Base-by-base conservation (phyloP, 2,888 invertebrate genomes). In the Unio pictorum region DNA sequence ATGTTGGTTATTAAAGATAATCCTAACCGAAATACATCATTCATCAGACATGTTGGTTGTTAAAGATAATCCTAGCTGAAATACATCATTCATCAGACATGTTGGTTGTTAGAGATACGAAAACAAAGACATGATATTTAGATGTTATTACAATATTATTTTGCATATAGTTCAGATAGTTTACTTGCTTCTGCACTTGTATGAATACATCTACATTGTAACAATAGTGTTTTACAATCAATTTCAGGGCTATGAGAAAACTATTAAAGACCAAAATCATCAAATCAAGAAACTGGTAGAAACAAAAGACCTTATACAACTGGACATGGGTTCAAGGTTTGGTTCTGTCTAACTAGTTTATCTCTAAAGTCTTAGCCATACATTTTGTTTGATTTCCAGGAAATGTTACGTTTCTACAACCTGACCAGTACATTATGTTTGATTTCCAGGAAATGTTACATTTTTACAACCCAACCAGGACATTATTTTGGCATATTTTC, bases 201-300 rank as follows among this genome's bases (percentile, higher is more conserved):
- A 15, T 45, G 11, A 15, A 45, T 11, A 11, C 11, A 11, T 11
- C 45, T 45, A 45, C 11, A 11, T 15, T 45, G 45, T 45, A 45
- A 45, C 11, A 45, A 11, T 11, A 11, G 3, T 45, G 11, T 45
- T 45, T 45, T 11, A 11, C 45, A 11, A 23, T 65, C 63, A n/a
- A 61, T 68, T 79, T 20, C 75, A 87, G 87, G 75, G 82, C 6
- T 85, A 84, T 79, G 85, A 87, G 69, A 84, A 83, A 69, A 82
- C 84, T 72, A 73, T 86, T 54, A 77, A 77, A 56, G 82, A 82
- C 55, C 73, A 80, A 20, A 80, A 83, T 69, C 79, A 80, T 45
- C 80, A 72, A 56, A 72, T 83, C 18, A 84, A 83, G 64, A 76
- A 78, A 57, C 67, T 84, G 67, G 84, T 86, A 62, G 84, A 86